Conservation (phyloP, 92 coral and sea anemone genomes). For the Blastomussa wellsi region DNA sequence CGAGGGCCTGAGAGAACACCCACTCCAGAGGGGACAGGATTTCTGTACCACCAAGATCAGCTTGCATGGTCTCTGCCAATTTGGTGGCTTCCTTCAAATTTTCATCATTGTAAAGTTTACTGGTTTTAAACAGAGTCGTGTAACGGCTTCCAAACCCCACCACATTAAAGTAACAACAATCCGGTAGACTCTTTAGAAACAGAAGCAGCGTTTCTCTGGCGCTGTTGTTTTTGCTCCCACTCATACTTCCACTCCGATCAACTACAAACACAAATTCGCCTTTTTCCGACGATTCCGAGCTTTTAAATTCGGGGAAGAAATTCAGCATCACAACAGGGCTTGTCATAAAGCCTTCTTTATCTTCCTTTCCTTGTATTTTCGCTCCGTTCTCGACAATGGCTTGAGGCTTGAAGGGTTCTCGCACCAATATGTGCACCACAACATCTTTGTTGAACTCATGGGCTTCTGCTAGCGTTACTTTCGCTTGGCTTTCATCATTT, state of each 20-base stretch:
- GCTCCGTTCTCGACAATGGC: conserved; percentile 75
- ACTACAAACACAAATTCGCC: conserved; percentile 91
- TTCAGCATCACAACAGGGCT: conserved; percentile 80
- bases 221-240: conserved; percentile 55
- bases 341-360: conserved; percentile 65
- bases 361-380: conserved; percentile 43
- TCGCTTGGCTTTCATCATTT: conserved; percentile 47
- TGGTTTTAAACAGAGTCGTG: conserved; percentile 63
- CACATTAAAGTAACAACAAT: conserved; percentile 85
- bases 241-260: conserved; percentile 94
- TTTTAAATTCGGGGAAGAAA: conserved; percentile 78
- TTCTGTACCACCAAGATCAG: conserved; percentile 90
- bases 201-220: conserved; percentile 80
- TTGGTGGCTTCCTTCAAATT: conserved; percentile 72
- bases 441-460: conserved; percentile 65
- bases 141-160: conserved; percentile 90
- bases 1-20: conserved; percentile 72
- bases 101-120: conserved; percentile 71
- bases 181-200: conserved; percentile 84
- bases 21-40: conserved; percentile 70
- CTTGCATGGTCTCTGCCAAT: conserved; percentile 60
- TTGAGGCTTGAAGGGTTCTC: conserved; percentile 63
- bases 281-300: conserved; percentile 51
- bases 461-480: conserved; percentile 52
- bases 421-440: conserved; percentile 55